A percentile compares a stretch with the other conserved stretches of the same genome.
These are phyloP conservation scores for Keiferia lycopersicella DNA, from an alignment of 2,888 invertebrate species.

Conservation along the genomic window DNA sequence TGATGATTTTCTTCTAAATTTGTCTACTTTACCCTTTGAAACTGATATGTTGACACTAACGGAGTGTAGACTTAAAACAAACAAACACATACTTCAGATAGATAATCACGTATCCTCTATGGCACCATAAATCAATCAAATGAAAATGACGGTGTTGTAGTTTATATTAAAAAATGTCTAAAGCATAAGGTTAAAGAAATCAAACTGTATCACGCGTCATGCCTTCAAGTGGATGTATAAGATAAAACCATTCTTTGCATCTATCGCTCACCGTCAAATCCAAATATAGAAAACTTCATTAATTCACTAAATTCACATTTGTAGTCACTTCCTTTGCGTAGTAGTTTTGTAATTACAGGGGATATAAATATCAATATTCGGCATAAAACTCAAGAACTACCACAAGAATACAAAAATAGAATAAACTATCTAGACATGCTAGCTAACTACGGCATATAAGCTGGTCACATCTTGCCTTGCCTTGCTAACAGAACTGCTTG, in stretches of 20 bases:
- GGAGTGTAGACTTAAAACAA: constrained; percentile 29
- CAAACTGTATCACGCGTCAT: constrained; percentile 3
- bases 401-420: constrained; percentile 13
- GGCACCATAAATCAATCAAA: constrained; percentile 24
- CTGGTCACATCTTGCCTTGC: neutral
- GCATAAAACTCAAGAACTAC: neutral
- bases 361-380: constrained; percentile 18
- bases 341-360: constrained; percentile 10
- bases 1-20: constrained; percentile 19
- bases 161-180: constrained; percentile 25
- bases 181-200: constrained; percentile 21
- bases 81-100: constrained; percentile 19
- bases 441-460: constrained; percentile 1
- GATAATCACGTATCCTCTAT: constrained; percentile 19
- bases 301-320: neutral
- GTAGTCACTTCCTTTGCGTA: neutral
- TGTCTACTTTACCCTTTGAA: constrained; percentile 20
- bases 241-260: constrained; percentile 15
- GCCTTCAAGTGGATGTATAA: constrained; percentile 11
- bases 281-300: constrained; percentile 9
- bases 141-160: constrained; percentile 30
- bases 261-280: constrained; percentile 18
- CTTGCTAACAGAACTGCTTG: no score
- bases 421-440: neutral
- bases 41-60: constrained; percentile 29